Conservation (phyloP, 2,113 vertebrate genomes). For the Perca schrenkii region DNA sequence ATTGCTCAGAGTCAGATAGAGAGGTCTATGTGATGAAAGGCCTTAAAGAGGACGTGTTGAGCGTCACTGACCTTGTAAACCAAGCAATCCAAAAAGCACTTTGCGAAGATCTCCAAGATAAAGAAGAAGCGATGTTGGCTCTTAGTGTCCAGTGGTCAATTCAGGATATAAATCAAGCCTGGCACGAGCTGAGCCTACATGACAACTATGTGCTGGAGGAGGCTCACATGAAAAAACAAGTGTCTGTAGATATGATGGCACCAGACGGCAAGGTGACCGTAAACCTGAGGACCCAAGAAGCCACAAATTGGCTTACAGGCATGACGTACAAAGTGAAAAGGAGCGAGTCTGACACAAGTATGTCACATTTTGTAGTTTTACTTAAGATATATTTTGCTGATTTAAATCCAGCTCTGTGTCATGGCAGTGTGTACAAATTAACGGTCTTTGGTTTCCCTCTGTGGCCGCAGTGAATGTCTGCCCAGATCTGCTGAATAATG, state of each 20-base stretch:
- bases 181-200: slow-evolving; percentile 52
- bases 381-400: too few species aligned
- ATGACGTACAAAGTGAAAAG: slow-evolving; percentile 53
- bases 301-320: slow-evolving; percentile 35
- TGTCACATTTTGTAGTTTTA: background rate
- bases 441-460: too few species aligned
- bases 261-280: background rate
- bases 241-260: background rate
- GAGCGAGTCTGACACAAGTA: slow-evolving; percentile 12
- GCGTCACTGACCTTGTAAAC: slow-evolving; percentile 40
- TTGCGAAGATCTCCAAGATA: background rate
- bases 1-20: background rate
- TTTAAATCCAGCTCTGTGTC: too few species aligned
- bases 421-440: too few species aligned
- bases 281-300: slow-evolving; percentile 42
- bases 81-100: slow-evolving; percentile 40
- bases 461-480: too few species aligned
- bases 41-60: slow-evolving; percentile 70
- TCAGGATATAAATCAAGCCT: background rate
- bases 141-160: slow-evolving; percentile 66
- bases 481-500: too few species aligned
- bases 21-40: slow-evolving; percentile 55
- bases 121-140: slow-evolving; percentile 51
- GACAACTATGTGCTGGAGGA: slow-evolving; percentile 68
- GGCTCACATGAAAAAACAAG: background rate